A percentile compares a stretch with the other conserved stretches of the same genome.
These are phyloP conservation scores for Pocillopora damicornis DNA, from an alignment of 64 coral and sea anemone genomes.

Conservation along the genomic window DNA sequence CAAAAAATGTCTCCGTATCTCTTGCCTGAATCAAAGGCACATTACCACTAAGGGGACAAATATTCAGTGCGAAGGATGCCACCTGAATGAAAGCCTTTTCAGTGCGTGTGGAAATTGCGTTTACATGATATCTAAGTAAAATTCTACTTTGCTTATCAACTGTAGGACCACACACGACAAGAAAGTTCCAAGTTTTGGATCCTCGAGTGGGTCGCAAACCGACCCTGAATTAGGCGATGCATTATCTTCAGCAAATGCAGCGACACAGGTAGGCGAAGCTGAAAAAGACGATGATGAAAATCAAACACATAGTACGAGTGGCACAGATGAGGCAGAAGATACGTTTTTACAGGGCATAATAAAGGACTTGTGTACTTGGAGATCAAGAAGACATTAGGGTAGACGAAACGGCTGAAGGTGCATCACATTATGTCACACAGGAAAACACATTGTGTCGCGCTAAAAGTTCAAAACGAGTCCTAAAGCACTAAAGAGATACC, in stretches of 20 bases:
- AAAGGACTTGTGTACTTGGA: neutral
- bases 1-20: no score
- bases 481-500: no score
- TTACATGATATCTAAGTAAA: neutral
- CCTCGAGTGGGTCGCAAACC: neutral
- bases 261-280: neutral
- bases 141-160: neutral
- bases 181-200: constrained; percentile 18
- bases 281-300: neutral
- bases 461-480: no score
- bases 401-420: neutral
- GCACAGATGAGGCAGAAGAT: no score
- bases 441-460: no score
- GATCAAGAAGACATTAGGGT: neutral
- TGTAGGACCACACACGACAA: neutral
- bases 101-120: no score
- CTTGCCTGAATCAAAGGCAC: no score
- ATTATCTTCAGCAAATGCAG: no score
- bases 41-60: no score
- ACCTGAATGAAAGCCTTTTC: no score
- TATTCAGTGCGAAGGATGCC: no score
- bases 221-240: neutral
- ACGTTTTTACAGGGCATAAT: no score
- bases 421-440: neutral
- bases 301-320: neutral